Conservation (phyloP, 2,113 vertebrate genomes). For the Trichomycterus rosablanca region DNA sequence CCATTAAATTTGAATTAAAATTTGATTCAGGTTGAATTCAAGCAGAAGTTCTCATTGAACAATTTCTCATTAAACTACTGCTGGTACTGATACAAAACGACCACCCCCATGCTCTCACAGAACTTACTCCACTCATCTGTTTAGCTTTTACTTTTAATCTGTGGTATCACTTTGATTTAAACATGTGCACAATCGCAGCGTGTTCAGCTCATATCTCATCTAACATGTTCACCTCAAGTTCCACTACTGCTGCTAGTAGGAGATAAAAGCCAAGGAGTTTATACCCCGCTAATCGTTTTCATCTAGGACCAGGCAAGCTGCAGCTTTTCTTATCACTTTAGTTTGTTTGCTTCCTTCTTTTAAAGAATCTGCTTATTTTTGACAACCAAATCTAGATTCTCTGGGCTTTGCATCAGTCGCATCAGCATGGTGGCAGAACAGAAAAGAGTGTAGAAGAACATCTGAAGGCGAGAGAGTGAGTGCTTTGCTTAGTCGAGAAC, state of each 20-base stretch:
- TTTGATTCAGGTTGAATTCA: too few species aligned
- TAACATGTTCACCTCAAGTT: conserved; percentile 3
- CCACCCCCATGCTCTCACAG: neutral
- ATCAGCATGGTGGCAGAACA: neutral
- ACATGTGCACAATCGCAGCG: too few species aligned
- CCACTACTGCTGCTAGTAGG: conserved; percentile 1
- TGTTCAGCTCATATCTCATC: neutral
- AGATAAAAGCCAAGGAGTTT: conserved; percentile 6
- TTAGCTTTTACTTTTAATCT: neutral
- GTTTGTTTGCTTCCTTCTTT: too few species aligned
- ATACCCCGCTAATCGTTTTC: neutral
- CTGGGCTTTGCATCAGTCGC: neutral
- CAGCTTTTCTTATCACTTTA: neutral
- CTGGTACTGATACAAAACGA: neutral
- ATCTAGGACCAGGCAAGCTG: neutral
- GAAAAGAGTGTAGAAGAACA: conserved; percentile 12
- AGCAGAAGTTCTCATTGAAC: too few species aligned
- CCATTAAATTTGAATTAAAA: too few species aligned
- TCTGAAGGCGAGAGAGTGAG: conserved; percentile 3
- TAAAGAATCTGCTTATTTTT: neutral
- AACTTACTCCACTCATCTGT: neutral
- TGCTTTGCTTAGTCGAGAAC: too few species aligned
- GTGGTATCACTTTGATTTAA: too few species aligned
- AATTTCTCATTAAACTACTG: too few species aligned
- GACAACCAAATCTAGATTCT: neutral